These are phyloP conservation scores for Hucho hucho DNA, from an alignment of 2,113 vertebrate species.

Conservation along the genomic window DNA sequence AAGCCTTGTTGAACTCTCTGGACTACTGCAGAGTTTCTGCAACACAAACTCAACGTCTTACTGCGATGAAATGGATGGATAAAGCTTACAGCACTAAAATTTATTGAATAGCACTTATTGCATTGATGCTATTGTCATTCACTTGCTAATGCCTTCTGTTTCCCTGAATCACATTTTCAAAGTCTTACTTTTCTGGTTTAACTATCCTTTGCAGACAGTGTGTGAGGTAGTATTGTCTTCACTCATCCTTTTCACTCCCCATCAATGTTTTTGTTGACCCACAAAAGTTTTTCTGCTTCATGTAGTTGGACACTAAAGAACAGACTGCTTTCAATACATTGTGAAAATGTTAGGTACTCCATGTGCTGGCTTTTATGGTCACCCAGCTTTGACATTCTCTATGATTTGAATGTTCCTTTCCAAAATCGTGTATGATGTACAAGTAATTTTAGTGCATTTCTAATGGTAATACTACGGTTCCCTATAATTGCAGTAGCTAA, in stretches of 20 bases:
- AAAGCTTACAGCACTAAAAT: background rate
- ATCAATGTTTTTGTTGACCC: conserved; percentile 3
- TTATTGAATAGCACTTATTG: background rate
- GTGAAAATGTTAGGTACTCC: background rate
- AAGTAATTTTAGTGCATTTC: background rate
- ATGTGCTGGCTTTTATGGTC: background rate
- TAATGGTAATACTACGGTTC: background rate
- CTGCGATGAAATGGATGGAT: conserved; percentile 5
- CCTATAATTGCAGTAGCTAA: background rate
- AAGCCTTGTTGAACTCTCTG: background rate
- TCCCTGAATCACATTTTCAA: conserved; percentile 17
- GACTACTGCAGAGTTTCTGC: background rate
- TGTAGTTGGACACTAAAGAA: conserved; percentile 21
- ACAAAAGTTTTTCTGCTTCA: background rate
- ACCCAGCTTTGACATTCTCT: background rate
- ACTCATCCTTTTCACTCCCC: background rate
- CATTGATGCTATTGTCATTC: background rate
- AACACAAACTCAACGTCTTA: conserved; percentile 40
- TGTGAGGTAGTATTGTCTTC: background rate
- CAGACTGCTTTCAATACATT: conserved; percentile 7
- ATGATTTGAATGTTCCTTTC: background rate
- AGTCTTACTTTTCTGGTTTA: conserved; percentile 43
- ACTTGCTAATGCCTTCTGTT: conserved; percentile 25
- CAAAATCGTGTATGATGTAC: background rate
- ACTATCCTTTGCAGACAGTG: conserved; percentile 5